Percentiles rank a stretch among this genome's conserved stretches.
These are phyloP conservation scores for Plumapathes pennacea DNA, from an alignment of 92 coral and sea anemone species.

Conservation along the genomic window DNA sequence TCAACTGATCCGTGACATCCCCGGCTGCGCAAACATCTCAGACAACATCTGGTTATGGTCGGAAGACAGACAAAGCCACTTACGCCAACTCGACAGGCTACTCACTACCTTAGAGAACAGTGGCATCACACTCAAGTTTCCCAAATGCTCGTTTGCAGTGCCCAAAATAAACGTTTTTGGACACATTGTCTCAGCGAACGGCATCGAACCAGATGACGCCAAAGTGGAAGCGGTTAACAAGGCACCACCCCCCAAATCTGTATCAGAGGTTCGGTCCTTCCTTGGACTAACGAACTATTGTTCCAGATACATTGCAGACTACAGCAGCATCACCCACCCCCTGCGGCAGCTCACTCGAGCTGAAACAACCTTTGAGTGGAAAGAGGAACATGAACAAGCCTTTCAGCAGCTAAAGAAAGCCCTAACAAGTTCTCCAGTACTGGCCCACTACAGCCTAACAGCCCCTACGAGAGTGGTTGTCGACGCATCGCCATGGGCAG, in stretches of 20 bases:
- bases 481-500: conserved; percentile 1
- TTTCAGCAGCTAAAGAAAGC: not conserved
- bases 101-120: conserved; percentile 19
- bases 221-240: conserved; percentile 48
- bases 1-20: conserved; percentile 18
- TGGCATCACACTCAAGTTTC: conserved; percentile 41
- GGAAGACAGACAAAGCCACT: conserved; percentile 8
- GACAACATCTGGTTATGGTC: conserved; percentile 56
- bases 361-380: conserved; percentile 3
- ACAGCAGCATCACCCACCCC: conserved; percentile 38
- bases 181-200: conserved; percentile 20
- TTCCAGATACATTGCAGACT: conserved; percentile 40
- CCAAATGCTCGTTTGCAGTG: conserved; percentile 29
- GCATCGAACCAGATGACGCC: conserved; percentile 32
- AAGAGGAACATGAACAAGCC: conserved; percentile 26
- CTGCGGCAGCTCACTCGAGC: conserved; percentile 35
- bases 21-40: conserved; percentile 35
- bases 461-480: not conserved
- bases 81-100: conserved; percentile 18
- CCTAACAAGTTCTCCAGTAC: not conserved
- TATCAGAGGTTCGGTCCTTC: conserved; percentile 47
- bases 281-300: conserved; percentile 54
- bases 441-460: not conserved
- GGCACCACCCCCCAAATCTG: conserved; percentile 11
- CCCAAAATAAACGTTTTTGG: conserved; percentile 32